Percentiles rank a stretch among this genome's conserved stretches.
Conservation (phyloP, 2,888 invertebrate genomes). For the Drosophila helvetica region DNA sequence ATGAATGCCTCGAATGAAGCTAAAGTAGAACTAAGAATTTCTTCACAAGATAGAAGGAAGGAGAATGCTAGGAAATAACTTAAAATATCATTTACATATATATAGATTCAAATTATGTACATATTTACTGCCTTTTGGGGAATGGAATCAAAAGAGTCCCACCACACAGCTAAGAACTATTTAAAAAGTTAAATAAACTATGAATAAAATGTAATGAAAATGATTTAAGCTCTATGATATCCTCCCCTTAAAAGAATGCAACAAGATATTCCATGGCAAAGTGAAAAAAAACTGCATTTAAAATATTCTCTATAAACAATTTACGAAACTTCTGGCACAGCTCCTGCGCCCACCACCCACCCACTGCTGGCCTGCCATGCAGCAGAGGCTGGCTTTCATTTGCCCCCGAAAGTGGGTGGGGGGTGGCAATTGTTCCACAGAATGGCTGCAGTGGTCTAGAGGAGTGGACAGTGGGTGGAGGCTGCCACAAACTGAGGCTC, state of each 20-base stretch:
- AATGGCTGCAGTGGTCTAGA: slow-evolving; percentile 7
- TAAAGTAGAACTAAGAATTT: too few species aligned
- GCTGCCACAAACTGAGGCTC: slow-evolving; percentile 20
- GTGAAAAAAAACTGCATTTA: slow-evolving; percentile 7
- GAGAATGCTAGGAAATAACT: too few species aligned
- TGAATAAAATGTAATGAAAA: background rate
- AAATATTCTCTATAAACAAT: slow-evolving; percentile 30
- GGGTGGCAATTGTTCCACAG: slow-evolving; percentile 18
- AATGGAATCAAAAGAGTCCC: too few species aligned
- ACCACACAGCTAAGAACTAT: background rate
- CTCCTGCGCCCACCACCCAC: background rate
- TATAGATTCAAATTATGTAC: too few species aligned
- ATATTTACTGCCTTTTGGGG: too few species aligned
- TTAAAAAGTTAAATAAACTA: background rate
- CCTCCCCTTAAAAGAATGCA: background rate
- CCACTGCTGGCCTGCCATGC: slow-evolving; percentile 1
- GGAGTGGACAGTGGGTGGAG: slow-evolving; percentile 44
- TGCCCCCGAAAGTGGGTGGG: slow-evolving; percentile 34
- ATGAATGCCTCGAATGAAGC: background rate
- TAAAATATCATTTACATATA: too few species aligned
- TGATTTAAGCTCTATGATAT: background rate
- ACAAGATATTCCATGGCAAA: slow-evolving; percentile 1
- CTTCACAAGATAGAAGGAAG: too few species aligned
- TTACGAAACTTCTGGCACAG: slow-evolving; percentile 21
- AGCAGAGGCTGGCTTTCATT: slow-evolving; percentile 1